Conservation (phyloP, 2,797 vertebrate genomes). For the Xenopus petersii region DNA sequence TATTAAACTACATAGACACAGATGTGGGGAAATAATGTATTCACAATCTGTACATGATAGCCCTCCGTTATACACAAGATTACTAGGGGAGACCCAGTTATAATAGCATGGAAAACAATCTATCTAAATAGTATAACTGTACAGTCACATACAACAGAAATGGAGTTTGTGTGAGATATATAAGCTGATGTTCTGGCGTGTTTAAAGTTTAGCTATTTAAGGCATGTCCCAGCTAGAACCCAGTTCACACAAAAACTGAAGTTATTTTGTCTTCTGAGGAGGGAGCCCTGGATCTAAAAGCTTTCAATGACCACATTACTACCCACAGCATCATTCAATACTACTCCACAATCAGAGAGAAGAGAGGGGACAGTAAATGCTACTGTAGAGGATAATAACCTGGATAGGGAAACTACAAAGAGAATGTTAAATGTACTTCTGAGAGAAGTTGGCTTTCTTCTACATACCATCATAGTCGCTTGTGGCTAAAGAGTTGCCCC, state of each 20-base stretch:
- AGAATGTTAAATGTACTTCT: background rate
- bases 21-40: no score
- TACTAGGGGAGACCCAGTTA: no score
- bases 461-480: constrained; percentile 58
- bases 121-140: no score
- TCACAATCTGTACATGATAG: no score
- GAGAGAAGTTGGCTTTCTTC: background rate
- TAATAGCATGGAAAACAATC: no score
- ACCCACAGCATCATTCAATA: background rate
- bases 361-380: background rate
- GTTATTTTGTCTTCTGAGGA: background rate
- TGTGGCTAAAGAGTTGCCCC: constrained; percentile 45
- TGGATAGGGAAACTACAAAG: background rate
- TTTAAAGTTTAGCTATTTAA: no score
- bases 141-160: no score
- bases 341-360: background rate
- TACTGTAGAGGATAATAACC: background rate
- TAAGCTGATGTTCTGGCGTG: no score
- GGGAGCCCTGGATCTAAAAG: background rate
- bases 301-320: background rate
- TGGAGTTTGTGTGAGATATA: no score
- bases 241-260: background rate
- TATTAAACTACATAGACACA: no score
- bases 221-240: background rate
- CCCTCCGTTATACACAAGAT: no score